phyloP scores from a whole-genome alignment of 2,888 invertebrate genomes.

The Archaeoteleia sp. region DNA sequence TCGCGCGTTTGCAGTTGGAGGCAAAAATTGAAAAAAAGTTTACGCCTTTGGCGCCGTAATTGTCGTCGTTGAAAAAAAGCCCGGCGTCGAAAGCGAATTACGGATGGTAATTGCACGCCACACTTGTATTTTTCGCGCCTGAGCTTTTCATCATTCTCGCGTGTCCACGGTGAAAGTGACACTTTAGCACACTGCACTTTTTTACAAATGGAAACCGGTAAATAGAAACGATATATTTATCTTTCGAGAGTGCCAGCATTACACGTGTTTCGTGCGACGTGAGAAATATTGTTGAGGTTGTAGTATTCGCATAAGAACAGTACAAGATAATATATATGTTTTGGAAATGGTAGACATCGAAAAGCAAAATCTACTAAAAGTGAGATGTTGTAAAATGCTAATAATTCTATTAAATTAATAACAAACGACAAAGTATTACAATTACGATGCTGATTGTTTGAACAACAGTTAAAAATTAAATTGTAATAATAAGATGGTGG shows the following conservation, averaged over 20 bases:
- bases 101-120: constrained; percentile 43
- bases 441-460: too few relatives aligned
- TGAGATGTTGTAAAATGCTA: too few relatives aligned
- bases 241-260: constrained; percentile 36
- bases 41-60: constrained; percentile 35
- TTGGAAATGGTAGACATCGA: too few relatives aligned
- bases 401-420: too few relatives aligned
- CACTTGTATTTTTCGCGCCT: constrained; percentile 47
- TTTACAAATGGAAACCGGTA: constrained; percentile 32
- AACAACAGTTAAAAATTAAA: too few relatives aligned
- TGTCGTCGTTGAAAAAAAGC: constrained; percentile 47
- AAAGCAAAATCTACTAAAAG: too few relatives aligned
- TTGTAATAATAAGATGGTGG: too few relatives aligned
- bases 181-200: constrained; percentile 34
- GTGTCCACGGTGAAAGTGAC: constrained; percentile 32
- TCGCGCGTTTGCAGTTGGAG: constrained; percentile 19
- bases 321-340: too few relatives aligned
- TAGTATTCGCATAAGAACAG: too few relatives aligned
- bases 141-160: constrained; percentile 44
- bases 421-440: too few relatives aligned
- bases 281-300: too few relatives aligned
- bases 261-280: constrained; percentile 18
- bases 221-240: constrained; percentile 47
- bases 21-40: constrained; percentile 55
- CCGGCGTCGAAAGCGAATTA: constrained; percentile 36